Base-by-base conservation (phyloP, 2,113 vertebrate species). In the Seriola rivoliana region DNA sequence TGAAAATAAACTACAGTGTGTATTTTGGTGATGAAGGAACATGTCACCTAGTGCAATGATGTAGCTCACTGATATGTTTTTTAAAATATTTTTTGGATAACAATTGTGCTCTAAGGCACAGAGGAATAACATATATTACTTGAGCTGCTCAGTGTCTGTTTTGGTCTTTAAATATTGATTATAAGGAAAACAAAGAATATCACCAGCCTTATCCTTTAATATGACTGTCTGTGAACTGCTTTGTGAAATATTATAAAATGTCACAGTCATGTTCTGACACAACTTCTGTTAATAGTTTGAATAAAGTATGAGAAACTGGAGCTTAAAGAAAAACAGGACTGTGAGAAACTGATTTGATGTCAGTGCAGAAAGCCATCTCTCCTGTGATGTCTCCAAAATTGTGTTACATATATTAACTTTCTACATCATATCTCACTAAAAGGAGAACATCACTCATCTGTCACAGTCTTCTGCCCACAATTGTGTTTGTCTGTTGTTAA, bases 371-470 rank as follows among this genome's bases (percentile, higher is more conserved):
- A 55, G 21, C 44, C 19, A 55, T 75, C 63, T 46, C 68, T 59
- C 17, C 59, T 7, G 54, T 29, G 44, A 58, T 32, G 69, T 71
- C 44, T 75, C 29, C 36, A 16, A 40, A 83, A 84, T 58, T 21
- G 25, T 12, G 32, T 75, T 71, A 72, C 36, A 62, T 14, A 23
- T 62, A 89, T 85, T 72, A 71, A 81, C 36, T 74, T 29, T 46
- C 16, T 81, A 44, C 75, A 85, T 85, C 64, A 57, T 55, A 36
- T 70, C 55, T 46, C 4, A 4, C 21, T 38, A 32, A 64, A 82
- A 86, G 62, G 44, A 84, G 65, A 82, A 34, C 59, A 84, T 82
- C 68, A 5, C 23, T 89, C 78, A 83, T 34, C 1, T 38, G 23
- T 63, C 67, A 70, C 48, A 25, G 23, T 57, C 40, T 25, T 40